Evolutionary conservation across 2,113 vertebrate genomes (phyloP), one percentile per base, ranked within the genome.

Genomic region (Maccullochella peelii): DNA sequence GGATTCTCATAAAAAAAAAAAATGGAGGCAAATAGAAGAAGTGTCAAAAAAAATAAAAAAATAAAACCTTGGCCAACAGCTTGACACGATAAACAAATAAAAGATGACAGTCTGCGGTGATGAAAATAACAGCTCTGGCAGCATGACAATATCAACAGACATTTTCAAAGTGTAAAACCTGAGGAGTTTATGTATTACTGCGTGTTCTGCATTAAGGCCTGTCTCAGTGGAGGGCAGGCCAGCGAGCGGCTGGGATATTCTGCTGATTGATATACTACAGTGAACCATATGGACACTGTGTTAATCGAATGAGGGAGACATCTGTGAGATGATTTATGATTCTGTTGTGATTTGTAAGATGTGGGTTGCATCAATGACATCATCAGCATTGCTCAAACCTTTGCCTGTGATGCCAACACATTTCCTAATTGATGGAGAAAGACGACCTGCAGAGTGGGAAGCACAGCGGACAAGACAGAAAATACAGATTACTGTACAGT

Each of bases 1-100:
- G 96, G 95, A 82, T 89, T 80, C 95, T 95, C 94, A 93, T 97
- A 97, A 88, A 88, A 79, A 82, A 20, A 95, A 96, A 77, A 82
- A 58, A 68, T 63, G 54, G 57, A 20, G 62, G 30, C 55, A 69
- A 88, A 70, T 16, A 66, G 68, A 76, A 55, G 58, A 71, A 77
- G 63, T 66, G 66, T 77, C 70, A 38, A 38, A 38, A 38, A 38
- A 61, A 42, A 73, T 68, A 36, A n/a, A 47, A 12, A 47, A 54
- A 1, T 16, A 55, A 40, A 38, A 49, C 15, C 40, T 72, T 68
- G 80, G 82, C 86, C 49, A 36, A 66, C 62, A 30, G 30, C 14
- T 15, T 2, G 40, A 75, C 66, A 27, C 6, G 21, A 85, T 79
- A 76, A 88, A 80, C 69, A 79, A 84, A 85, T 87, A 89, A 84